Base-by-base conservation (phyloP, 2,888 invertebrate species). In the Tinea pellionella region DNA sequence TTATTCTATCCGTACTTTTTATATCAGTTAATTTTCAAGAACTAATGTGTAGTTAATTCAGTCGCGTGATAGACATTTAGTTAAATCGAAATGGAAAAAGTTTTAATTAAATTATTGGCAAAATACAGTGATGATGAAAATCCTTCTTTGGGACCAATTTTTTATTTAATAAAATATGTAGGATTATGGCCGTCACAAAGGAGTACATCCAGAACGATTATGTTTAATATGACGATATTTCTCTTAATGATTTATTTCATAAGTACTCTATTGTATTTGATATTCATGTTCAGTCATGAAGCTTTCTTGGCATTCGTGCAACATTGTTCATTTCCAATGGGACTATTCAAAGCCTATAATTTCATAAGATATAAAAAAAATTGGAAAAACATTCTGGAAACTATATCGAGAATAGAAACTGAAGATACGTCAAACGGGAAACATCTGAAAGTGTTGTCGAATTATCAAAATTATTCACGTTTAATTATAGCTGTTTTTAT, bases 371-470 rank as follows among this genome's bases (percentile, higher is more conserved):
- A 43, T 19, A 29, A 18, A 11, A 15, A 19, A 18, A n/a, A 43
- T 30, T 59, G 47, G 47, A 30, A 59, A 13, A 51, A 59, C 30
- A 29, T 59, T 32, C 13, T 59, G 12, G 29, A 32, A 51, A 29
- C 30, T 43, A 32, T 59, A 29, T 19, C 51, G 29, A 29, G 47
- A 12, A 59, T 59, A 16, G 59, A 59, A 32, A 59, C 24, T 9
- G 59, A 47, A 32, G 19, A 19, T 15, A n/a, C 19, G 12, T n/a
- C n/a, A n/a, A 43, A 47, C 13, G 47, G 37, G 30, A n/a, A n/a
- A 13, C 43, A 43, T 47, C 43, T 30, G 29, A 51, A 59, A 3
- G 16, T 16, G 4, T 24, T 59, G 12, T 3, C 24, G 16, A 24
- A 29, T 24, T 59, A 59, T 24, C 16, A 16, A 13, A 59, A 51